These are phyloP conservation scores for Pristionchus arcanus DNA, from an alignment of 2,888 invertebrate species.

Conservation along the genomic window DNA sequence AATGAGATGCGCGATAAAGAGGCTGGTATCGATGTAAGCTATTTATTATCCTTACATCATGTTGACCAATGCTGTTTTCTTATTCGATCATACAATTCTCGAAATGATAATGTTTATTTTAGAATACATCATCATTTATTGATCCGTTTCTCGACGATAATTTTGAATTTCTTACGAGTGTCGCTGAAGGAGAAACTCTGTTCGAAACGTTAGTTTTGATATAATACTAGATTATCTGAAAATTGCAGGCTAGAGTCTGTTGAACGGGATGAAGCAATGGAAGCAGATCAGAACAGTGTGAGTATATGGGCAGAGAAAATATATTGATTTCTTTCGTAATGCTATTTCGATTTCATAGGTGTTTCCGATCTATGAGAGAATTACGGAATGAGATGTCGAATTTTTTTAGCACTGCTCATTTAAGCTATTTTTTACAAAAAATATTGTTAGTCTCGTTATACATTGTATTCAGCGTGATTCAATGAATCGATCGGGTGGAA, in stretches of 20 bases:
- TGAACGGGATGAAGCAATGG: conserved; percentile 5
- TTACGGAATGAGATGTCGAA: not conserved
- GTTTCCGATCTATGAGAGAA: too few species aligned
- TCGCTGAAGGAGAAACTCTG: conserved; percentile 5
- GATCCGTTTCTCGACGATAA: not conserved
- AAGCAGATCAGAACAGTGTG: conserved; percentile 31
- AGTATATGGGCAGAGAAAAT: not conserved
- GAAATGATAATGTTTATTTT: not conserved
- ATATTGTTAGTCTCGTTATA: too few species aligned
- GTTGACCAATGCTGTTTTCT: not conserved
- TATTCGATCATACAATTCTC: not conserved
- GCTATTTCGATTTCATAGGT: too few species aligned
- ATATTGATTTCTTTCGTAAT: too few species aligned
- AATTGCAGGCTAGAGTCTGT: not conserved
- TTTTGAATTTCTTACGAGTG: not conserved
- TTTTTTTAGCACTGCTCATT: not conserved
- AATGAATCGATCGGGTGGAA: not conserved
- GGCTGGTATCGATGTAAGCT: not conserved
- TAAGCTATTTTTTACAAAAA: not conserved
- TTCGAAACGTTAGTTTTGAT: conserved; percentile 28
- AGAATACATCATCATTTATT: conserved; percentile 6
- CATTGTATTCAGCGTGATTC: not conserved
- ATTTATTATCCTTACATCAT: not conserved
- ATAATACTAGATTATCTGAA: not conserved
- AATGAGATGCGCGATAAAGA: conserved; percentile 25